Base-by-base conservation (phyloP, 2,888 invertebrate genomes). In the Rutpela maculata region DNA sequence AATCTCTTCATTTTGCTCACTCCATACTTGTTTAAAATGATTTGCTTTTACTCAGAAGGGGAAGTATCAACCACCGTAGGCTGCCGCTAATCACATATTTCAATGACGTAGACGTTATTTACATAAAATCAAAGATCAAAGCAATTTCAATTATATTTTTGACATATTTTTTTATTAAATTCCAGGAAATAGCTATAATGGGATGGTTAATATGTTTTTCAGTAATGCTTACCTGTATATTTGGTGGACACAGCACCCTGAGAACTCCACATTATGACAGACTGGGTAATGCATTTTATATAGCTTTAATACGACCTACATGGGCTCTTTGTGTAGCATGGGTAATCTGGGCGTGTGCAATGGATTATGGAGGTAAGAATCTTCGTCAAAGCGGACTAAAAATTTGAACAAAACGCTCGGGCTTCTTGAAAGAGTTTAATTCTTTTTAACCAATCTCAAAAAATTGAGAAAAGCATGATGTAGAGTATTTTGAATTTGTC, bases 251-350 rank as follows among this genome's bases (percentile, higher is more conserved):
- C 74, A 78, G 81, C 56, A 81, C 83, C 31, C 77, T 87, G 38
- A 84, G 79, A 73, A 79, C 81, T 11, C 62, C 81, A 35, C 79
- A 85, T 18, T 86, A 85, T 55, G 75, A 81, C 22, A 77, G 79
- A 75, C 74, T 81, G 65, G 85, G 84, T 26, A 85, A 87, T 75
- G 82, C 86, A 0, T 79, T 87, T 31, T 84, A 85, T 76, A 83
- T 87, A 72, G 89, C 90, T 0, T 89, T 90, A 69, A 88, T 89
- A 83, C 86, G 91, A 63, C 88, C 91, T 0, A 83, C 85, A 0
- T 92, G 92, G 92, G 89, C 90, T 0, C 35, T 90, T 11, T 90
- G 89, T 9, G 78, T 92, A 0, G 88, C 90, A 0, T 91, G 91
- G 91, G 84, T 92, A 3, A 87, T 91, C 18, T 88, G 91, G 56